A percentile compares a stretch with the other conserved stretches of the same genome.
These are phyloP conservation scores for Candidula unifasciata DNA, from an alignment of 2,888 invertebrate genomes.

Conservation along the genomic window DNA sequence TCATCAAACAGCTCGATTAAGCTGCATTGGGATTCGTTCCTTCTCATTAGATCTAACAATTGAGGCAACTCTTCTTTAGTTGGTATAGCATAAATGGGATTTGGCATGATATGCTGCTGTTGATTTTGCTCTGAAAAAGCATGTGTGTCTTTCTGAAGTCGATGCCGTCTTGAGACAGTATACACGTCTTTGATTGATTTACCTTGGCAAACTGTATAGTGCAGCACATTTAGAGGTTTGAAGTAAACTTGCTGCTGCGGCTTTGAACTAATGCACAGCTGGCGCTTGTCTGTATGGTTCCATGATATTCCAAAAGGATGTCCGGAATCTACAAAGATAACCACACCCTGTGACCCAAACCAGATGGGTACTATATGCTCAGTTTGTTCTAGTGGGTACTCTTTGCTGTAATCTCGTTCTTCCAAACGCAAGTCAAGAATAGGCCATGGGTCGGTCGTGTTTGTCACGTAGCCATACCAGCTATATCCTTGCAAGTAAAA, in stretches of 20 bases:
- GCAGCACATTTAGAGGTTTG: constrained; percentile 45
- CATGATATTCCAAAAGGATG: constrained; percentile 54
- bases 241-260: constrained; percentile 20
- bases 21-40: constrained; percentile 51
- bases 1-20: constrained; percentile 53
- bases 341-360: constrained; percentile 55
- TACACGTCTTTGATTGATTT: constrained; percentile 53
- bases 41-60: constrained; percentile 41
- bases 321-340: constrained; percentile 55
- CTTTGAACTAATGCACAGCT: constrained; percentile 56
- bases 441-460: constrained; percentile 48
- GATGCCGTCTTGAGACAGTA: constrained; percentile 49
- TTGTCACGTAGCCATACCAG: constrained; percentile 53
- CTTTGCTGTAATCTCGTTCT: constrained; percentile 51
- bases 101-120: constrained; percentile 40
- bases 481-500: constrained; percentile 56
- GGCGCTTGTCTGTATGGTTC: constrained; percentile 56
- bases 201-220: constrained; percentile 57
- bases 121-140: constrained; percentile 37
- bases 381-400: constrained; percentile 53
- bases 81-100: constrained; percentile 51
- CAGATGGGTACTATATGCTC: constrained; percentile 57
- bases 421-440: constrained; percentile 37
- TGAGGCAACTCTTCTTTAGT: constrained; percentile 35
- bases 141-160: constrained; percentile 41